Conservation (phyloP, 2,888 invertebrate species). For the Phyllotreta cruciferae region DNA sequence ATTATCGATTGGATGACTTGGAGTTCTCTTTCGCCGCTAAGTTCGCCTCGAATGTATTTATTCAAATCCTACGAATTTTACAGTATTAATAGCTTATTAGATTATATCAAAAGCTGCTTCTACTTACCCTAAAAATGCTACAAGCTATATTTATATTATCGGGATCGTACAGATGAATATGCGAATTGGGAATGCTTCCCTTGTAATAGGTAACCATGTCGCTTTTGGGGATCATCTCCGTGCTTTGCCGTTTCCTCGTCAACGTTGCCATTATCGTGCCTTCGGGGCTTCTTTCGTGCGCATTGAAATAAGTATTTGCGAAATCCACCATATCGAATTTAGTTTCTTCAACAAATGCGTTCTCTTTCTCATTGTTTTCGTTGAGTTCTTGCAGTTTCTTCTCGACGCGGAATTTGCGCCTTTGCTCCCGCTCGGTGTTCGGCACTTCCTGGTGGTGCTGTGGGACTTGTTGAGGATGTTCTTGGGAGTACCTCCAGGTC, state of each 20-base stretch:
- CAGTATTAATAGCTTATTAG: slow-evolving; percentile 36
- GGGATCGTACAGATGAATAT: slow-evolving; percentile 94
- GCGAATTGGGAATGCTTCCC: slow-evolving; percentile 89
- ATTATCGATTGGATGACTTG: slow-evolving; percentile 85
- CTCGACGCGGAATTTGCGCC: slow-evolving; percentile 85
- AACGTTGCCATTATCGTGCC: slow-evolving; percentile 88
- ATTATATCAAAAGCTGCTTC: background rate
- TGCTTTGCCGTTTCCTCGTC: slow-evolving; percentile 79
- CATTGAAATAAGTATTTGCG: slow-evolving; percentile 92
- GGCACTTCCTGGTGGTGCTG: slow-evolving; percentile 47
- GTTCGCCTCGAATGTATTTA: slow-evolving; percentile 88
- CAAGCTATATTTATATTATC: slow-evolving; percentile 91
- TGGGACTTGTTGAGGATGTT: slow-evolving; percentile 29
- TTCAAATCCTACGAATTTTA: slow-evolving; percentile 87
- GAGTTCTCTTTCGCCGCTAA: slow-evolving; percentile 83
- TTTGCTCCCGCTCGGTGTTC: slow-evolving; percentile 74
- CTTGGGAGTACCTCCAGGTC: slow-evolving; percentile 53
- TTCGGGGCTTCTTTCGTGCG: slow-evolving; percentile 85
- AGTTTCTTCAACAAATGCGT: slow-evolving; percentile 64
- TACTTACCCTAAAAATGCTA: slow-evolving; percentile 84
- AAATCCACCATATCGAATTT: slow-evolving; percentile 89
- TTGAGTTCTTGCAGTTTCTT: slow-evolving; percentile 85
- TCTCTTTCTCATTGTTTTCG: slow-evolving; percentile 65
- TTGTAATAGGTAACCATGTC: slow-evolving; percentile 93
- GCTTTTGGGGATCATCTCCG: slow-evolving; percentile 84